Evolutionary conservation across 2,797 vertebrate species (phyloP), one percentile per base, ranked within the genome.

Genomic region (Setipinna tenuifilis): DNA sequence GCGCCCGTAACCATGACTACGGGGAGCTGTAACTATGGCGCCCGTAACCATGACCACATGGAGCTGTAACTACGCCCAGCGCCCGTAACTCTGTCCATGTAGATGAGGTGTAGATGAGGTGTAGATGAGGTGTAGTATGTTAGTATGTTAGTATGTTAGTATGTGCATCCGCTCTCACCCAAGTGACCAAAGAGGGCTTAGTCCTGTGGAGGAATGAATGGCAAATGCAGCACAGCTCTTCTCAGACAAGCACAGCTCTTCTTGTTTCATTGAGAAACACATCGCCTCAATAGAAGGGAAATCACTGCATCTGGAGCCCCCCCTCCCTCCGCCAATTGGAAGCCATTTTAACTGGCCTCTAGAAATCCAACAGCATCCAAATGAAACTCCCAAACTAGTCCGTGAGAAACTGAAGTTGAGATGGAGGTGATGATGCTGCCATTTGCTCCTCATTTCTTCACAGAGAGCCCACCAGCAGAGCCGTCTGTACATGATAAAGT

Each of bases 131-230:
- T 48, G 10, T 10, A 48, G 46, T 48, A 48, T 3, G 46, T 48
- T n/a, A n/a, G n/a, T n/a, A n/a, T n/a, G n/a, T n/a, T n/a, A n/a
- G n/a, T n/a, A n/a, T n/a, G n/a, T n/a, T 54, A 44, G 41, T 78
- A 17, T 31, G 41, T 78, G n/a, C 35, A 44, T 4, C 14, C 35
- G 44, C 71, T 23, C 23, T 9, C 65, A 31, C 65, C 71, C 16
- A 78, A 78, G 71, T 44, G 35, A 78, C 71, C 71, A 78, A 78
- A 78, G 71, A 78, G 71, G 71, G 71, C 71, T 78, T 19, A 19
- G 35, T 2, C 16, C 71, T 78, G 16, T 44, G 35, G 41, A 41
- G 35, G 41, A 78, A 44, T 78, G 71, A 16, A 78, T 44, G 71
- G 71, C 71, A 78, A 44, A 44, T 78, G 71, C 44, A 35, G 31